These are phyloP conservation scores for Cololabis saira DNA, from an alignment of 2,113 vertebrate species.

Conservation along the genomic window DNA sequence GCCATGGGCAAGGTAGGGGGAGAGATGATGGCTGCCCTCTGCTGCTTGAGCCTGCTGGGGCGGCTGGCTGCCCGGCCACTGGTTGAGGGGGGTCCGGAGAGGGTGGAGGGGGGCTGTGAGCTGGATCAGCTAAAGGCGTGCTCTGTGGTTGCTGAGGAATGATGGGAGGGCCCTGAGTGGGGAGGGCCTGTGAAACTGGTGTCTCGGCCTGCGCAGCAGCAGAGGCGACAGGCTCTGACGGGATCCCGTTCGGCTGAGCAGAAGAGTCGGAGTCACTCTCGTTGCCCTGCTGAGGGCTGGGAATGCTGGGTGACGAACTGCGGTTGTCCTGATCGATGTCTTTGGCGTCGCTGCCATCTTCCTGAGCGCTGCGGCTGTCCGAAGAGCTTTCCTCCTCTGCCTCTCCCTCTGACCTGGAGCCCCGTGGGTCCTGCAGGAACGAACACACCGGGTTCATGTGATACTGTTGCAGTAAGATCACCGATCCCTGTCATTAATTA, in stretches of 20 bases:
- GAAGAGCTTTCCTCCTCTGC: conserved; percentile 91
- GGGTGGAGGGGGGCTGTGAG: conserved; percentile 69
- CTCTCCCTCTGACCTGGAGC: conserved; percentile 88
- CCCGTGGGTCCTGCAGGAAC: conserved; percentile 85
- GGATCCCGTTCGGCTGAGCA: conserved; percentile 87
- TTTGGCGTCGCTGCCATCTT: conserved; percentile 96
- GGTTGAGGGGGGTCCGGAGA: conserved; percentile 56
- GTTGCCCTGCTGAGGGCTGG: conserved; percentile 95
- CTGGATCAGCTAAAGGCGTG: conserved; percentile 54
- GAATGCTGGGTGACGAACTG: conserved; percentile 97
- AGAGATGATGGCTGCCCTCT: conserved; percentile 37
- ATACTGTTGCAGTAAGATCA: not conserved
- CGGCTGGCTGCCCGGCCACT: conserved; percentile 31
- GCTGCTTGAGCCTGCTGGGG: conserved; percentile 20
- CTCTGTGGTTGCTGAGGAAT: conserved; percentile 44
- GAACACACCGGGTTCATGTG: conserved; percentile 1
- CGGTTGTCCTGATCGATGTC: conserved; percentile 99
- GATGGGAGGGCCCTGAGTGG: conserved; percentile 46
- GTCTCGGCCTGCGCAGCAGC: conserved; percentile 57
- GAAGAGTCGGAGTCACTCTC: conserved; percentile 98
- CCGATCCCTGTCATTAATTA: not conserved
- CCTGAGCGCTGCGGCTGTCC: conserved; percentile 95
- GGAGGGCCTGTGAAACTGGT: conserved; percentile 45
- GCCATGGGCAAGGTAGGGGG: conserved; percentile 38
- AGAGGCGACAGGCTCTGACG: conserved; percentile 78